Percentiles rank a stretch among this genome's conserved stretches.
phyloP scores from a whole-genome alignment of 2,113 vertebrate genomes.

The Crotalus viridis region DNA sequence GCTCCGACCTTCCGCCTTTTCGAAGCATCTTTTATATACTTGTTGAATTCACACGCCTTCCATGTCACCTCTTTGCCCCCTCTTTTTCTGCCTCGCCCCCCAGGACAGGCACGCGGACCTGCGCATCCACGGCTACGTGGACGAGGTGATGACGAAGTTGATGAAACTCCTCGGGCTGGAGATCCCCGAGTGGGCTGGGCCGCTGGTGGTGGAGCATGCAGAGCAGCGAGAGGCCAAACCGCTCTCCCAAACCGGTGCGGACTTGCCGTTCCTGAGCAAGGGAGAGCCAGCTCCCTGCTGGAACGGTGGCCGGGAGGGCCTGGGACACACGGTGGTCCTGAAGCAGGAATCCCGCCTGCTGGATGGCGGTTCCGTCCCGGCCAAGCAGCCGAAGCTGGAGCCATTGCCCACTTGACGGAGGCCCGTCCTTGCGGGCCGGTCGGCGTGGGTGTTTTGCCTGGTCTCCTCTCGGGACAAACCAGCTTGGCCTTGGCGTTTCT shows the following conservation, averaged over 20 bases:
- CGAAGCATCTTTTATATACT: neutral
- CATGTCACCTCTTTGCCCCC: accelerated
- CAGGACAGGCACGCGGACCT: conserved; percentile 91
- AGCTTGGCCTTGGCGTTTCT: conserved; percentile 42
- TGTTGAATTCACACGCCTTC: too few species aligned
- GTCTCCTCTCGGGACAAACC: neutral
- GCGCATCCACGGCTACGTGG: conserved; percentile 87
- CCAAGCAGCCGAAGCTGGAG: conserved; percentile 72
- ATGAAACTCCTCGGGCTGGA: conserved; percentile 85
- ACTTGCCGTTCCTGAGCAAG: neutral
- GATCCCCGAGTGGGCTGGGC: conserved; percentile 86
- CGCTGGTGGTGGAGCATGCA: conserved; percentile 71
- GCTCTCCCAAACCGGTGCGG: neutral
- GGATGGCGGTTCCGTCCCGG: accelerated
- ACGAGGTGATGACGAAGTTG: conserved; percentile 85
- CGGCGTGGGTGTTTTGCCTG: neutral
- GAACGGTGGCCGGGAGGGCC: neutral
- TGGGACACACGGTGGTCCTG: conserved; percentile 6
- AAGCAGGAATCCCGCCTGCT: conserved; percentile 34
- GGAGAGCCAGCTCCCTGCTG: conserved; percentile 22
- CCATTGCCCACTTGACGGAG: conserved; percentile 48
- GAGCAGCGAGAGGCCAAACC: conserved; percentile 12
- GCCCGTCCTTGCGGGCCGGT: neutral
- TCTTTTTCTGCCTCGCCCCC: accelerated
- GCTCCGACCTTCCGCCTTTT: neutral